phyloP scores from a whole-genome alignment of 2,888 invertebrate genomes.

The Apotomis capreana region DNA sequence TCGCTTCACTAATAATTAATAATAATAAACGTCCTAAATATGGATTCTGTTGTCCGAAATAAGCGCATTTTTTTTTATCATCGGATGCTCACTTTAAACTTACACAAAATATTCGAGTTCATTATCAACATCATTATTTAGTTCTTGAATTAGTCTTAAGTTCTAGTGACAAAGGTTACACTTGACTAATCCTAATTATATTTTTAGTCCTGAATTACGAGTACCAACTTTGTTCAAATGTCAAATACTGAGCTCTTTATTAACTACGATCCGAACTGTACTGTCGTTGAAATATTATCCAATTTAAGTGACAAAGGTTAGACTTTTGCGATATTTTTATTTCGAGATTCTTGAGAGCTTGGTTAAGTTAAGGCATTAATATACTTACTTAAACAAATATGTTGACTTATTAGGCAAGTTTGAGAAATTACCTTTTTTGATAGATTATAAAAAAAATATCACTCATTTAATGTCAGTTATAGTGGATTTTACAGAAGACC shows the following conservation, averaged over 20 bases:
- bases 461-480: too few species aligned
- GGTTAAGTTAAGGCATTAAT: constrained; percentile 3
- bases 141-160: background rate
- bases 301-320: constrained; percentile 22
- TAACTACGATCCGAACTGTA: background rate
- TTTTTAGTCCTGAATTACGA: background rate
- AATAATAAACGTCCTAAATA: too few species aligned
- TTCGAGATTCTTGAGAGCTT: constrained; percentile 4
- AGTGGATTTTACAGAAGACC: too few species aligned
- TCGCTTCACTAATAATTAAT: too few species aligned
- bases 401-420: background rate
- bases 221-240: background rate
- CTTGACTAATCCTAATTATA: background rate
- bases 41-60: too few species aligned
- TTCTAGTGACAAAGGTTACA: constrained; percentile 1
- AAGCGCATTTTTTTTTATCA: too few species aligned
- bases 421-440: background rate
- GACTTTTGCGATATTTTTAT: constrained; percentile 10
- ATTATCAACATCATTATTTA: too few species aligned
- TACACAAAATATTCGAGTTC: too few species aligned
- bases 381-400: background rate
- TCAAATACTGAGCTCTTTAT: background rate
- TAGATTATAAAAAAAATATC: too few species aligned
- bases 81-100: too few species aligned
- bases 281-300: constrained; percentile 8